Evolutionary conservation across 2,888 invertebrate genomes (phyloP).

Genomic region (Eutolmus rufibarbis): DNA sequence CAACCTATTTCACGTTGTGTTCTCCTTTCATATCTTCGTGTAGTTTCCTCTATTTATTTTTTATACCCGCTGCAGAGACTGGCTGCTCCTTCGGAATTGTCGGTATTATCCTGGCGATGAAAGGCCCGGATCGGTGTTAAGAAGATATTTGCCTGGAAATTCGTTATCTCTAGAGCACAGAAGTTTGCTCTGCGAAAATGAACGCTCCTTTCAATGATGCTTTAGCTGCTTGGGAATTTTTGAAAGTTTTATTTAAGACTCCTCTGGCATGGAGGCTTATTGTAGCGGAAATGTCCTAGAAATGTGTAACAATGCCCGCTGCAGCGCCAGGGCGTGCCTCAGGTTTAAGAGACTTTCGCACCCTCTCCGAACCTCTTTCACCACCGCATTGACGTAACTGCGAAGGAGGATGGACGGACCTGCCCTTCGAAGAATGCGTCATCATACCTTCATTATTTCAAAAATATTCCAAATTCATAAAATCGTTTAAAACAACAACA

Average conservation of each 20-base stretch:
- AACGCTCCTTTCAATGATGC: neutral
- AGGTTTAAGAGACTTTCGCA: neutral
- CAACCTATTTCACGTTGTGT: slow-evolving; percentile 19
- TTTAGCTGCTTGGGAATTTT: slow-evolving; percentile 1
- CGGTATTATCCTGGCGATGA: slow-evolving; percentile 21
- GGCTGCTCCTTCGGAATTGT: neutral
- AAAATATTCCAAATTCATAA: too few relatives aligned
- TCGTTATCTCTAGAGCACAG: neutral
- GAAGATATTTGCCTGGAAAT: slow-evolving; percentile 21
- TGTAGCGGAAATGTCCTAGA: neutral
- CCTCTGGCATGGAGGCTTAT: neutral
- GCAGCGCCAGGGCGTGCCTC: neutral
- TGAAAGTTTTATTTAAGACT: neutral
- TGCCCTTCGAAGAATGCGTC: neutral
- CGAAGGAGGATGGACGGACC: neutral
- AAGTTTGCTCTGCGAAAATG: neutral
- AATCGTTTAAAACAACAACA: too few relatives aligned
- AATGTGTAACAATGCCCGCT: neutral
- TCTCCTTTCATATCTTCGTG: neutral
- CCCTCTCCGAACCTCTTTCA: neutral
- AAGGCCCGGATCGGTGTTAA: slow-evolving; percentile 22
- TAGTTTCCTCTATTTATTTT: neutral
- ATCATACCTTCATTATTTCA: neutral
- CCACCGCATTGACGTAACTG: neutral
- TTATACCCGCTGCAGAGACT: neutral